A percentile compares a stretch with the other conserved stretches of the same genome.
phyloP scores from a whole-genome alignment of 2,888 invertebrate genomes.

The Mantis religiosa region DNA sequence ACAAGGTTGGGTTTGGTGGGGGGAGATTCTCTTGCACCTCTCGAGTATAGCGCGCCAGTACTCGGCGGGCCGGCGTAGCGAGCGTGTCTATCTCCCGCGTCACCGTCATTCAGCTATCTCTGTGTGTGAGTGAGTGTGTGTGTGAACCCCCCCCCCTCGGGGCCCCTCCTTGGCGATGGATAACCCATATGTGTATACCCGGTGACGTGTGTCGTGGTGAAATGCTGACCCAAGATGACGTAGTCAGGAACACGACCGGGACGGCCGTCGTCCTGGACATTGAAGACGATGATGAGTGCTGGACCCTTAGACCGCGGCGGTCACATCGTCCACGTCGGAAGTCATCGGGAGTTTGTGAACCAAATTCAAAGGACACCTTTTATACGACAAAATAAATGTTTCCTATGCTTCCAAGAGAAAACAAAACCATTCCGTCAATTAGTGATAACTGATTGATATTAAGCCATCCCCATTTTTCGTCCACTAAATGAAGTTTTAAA shows the following conservation, averaged over 20 bases:
- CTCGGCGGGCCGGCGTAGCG: constrained; percentile 1
- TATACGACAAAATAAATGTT: not conserved
- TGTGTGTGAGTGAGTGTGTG: too few relatives aligned
- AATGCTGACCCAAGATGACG: not conserved
- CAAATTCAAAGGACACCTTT: not conserved
- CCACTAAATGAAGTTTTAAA: not conserved
- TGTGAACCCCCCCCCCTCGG: too few relatives aligned
- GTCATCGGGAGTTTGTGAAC: too few relatives aligned
- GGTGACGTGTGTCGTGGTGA: not conserved
- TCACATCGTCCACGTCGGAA: too few relatives aligned
- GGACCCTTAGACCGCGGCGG: too few relatives aligned
- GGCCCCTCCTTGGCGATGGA: not conserved
- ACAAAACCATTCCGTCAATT: not conserved
- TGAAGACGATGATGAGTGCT: too few relatives aligned
- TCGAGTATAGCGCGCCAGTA: not conserved
- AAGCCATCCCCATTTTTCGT: not conserved
- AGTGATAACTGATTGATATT: not conserved
- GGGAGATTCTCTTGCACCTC: not conserved
- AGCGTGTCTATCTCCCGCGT: not conserved
- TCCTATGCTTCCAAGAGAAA: not conserved
- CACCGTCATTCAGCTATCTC: not conserved
- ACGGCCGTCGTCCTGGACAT: not conserved
- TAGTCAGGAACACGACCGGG: not conserved
- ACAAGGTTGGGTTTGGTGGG: too few relatives aligned
- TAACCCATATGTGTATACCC: not conserved